A percentile compares a stretch with the other conserved stretches of the same genome.
Evolutionary conservation across 2,113 vertebrate species (phyloP).

Genomic region (Tautogolabrus adspersus): DNA sequence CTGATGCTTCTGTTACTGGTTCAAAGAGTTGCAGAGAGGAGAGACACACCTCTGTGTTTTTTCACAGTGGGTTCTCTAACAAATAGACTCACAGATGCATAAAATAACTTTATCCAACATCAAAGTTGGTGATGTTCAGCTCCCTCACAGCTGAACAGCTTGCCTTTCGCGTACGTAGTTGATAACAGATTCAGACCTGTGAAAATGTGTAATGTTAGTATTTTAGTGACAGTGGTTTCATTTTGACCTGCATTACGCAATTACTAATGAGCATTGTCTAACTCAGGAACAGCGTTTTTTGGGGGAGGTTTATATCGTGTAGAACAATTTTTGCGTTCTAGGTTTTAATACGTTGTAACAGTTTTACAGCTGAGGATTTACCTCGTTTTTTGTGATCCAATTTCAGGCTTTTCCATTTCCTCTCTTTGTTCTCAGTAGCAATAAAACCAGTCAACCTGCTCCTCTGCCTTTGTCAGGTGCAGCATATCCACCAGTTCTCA

Average conservation of each 20-base stretch:
- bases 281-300: neutral
- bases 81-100: conserved; percentile 40
- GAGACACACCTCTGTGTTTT: conserved; percentile 13
- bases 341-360: conserved; percentile 10
- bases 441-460: conserved; percentile 42
- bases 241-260: neutral
- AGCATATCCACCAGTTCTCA: conserved; percentile 20
- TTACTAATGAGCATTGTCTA: neutral
- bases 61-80: conserved; percentile 24
- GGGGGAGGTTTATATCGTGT: neutral
- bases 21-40: conserved; percentile 6
- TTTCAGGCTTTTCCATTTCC: conserved; percentile 27
- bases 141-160: conserved; percentile 20
- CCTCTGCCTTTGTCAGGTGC: conserved; percentile 29
- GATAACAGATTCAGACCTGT: conserved; percentile 4
- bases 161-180: conserved; percentile 3
- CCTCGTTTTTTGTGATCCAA: conserved; percentile 24
- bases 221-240: neutral
- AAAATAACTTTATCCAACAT: conserved; percentile 37
- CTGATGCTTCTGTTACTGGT: conserved; percentile 11
- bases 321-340: neutral
- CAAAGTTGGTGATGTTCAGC: neutral
- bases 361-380: conserved; percentile 10
- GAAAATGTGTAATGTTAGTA: conserved; percentile 1
- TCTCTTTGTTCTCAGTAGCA: conserved; percentile 16